phyloP scores from a whole-genome alignment of 2,797 vertebrate species.

The Phrynocephalus guinanensis region DNA sequence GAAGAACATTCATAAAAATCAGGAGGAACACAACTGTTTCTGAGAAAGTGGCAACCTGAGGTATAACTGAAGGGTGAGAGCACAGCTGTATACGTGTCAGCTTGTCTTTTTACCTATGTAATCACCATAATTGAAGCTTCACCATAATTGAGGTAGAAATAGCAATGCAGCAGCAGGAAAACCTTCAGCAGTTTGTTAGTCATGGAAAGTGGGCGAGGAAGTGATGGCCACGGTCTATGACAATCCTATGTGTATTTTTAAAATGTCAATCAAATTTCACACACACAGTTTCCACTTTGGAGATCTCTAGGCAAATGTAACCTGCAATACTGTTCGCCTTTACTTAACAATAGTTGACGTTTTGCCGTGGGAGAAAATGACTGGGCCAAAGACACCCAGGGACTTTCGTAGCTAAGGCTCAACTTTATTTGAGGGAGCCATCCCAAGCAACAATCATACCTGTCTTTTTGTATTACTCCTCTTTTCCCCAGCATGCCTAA shows the following conservation, averaged over 20 bases:
- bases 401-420: neutral
- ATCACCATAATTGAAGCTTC: slow-evolving; percentile 69
- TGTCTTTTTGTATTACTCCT: neutral
- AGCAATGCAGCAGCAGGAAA: slow-evolving; percentile 49
- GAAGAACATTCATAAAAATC: neutral
- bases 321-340: too few species aligned
- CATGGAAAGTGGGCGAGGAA: slow-evolving; percentile 49
- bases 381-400: neutral
- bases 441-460: neutral
- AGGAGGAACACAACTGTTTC: slow-evolving; percentile 61
- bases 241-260: slow-evolving; percentile 49
- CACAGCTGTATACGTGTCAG: slow-evolving; percentile 66
- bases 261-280: slow-evolving; percentile 29
- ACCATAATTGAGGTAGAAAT: slow-evolving; percentile 69
- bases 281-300: slow-evolving; percentile 36
- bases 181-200: slow-evolving; percentile 59
- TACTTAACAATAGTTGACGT: neutral
- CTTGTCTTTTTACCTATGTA: slow-evolving; percentile 69
- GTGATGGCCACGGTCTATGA: slow-evolving; percentile 31
- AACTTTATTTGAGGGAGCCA: too few species aligned
- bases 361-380: neutral
- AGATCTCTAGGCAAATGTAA: neutral
- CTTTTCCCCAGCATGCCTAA: neutral
- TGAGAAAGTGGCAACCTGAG: slow-evolving; percentile 59
- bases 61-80: slow-evolving; percentile 63